These are phyloP conservation scores for Crossaster papposus DNA, from an alignment of 53 echinoderm and acorn worm species.

Conservation along the genomic window DNA sequence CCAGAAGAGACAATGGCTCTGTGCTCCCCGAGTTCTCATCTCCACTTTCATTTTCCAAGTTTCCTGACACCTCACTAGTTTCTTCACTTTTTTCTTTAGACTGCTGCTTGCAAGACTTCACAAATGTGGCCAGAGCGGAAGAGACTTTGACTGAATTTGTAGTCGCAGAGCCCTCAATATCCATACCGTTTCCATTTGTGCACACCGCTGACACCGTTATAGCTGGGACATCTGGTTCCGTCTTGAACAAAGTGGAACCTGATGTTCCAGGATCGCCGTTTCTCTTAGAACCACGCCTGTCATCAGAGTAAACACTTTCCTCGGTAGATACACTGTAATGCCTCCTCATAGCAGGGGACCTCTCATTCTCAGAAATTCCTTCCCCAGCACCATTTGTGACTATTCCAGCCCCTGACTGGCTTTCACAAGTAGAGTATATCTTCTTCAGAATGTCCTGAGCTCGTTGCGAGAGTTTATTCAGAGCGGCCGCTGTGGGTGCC, in stretches of 20 bases:
- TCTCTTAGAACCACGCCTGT: not conserved
- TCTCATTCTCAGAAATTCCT: not conserved
- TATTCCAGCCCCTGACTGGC: not conserved
- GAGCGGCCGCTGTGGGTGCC: slow-evolving; percentile 74
- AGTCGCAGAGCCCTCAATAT: not conserved
- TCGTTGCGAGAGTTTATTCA: slow-evolving; percentile 80
- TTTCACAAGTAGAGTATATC: slow-evolving; percentile 69
- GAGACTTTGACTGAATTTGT: slow-evolving; percentile 64
- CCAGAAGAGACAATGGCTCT: slow-evolving; percentile 47
- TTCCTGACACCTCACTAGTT: not conserved
- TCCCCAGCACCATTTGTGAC: not conserved
- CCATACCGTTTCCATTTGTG: not conserved
- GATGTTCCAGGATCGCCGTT: slow-evolving; percentile 7
- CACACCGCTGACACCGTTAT: slow-evolving; percentile 7
- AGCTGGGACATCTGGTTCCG: not conserved
- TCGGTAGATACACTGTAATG: slow-evolving; percentile 5
- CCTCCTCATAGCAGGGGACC: slow-evolving; percentile 5
- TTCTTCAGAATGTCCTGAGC: slow-evolving; percentile 93
- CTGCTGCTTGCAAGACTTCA: slow-evolving; percentile 47
- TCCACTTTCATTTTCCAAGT: slow-evolving; percentile 14
- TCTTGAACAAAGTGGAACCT: not conserved
- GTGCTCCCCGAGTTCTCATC: slow-evolving; percentile 48
- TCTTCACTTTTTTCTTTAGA: not conserved
- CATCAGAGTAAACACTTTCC: not conserved
- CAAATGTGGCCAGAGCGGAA: slow-evolving; percentile 61